phyloP scores from a whole-genome alignment of 2,113 vertebrate genomes.

The Tiliqua scincoides region DNA sequence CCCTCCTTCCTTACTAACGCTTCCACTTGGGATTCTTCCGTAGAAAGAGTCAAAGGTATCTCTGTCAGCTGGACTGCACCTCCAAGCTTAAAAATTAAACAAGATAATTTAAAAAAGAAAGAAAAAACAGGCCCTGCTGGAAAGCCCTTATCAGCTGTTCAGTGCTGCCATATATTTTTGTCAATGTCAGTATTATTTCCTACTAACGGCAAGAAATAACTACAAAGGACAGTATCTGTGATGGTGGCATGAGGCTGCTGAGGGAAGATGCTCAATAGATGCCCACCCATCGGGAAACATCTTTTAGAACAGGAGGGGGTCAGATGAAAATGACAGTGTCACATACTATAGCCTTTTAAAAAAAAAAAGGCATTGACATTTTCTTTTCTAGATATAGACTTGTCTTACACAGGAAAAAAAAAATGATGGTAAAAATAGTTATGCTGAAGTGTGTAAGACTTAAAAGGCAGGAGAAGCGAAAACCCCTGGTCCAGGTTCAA shows the following conservation, averaged over 20 bases:
- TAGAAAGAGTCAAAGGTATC: constrained; percentile 22
- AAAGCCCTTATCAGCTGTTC: constrained; percentile 31
- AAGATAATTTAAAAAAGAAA: background rate
- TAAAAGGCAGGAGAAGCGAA: background rate
- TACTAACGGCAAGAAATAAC: background rate
- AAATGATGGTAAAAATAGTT: background rate
- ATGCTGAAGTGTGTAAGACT: background rate
- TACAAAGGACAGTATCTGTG: background rate
- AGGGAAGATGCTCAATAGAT: constrained; percentile 2
- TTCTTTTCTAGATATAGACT: background rate
- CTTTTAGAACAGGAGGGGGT: constrained; percentile 34
- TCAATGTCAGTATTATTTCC: constrained; percentile 24
- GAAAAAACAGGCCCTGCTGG: background rate
- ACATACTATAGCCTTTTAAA: background rate
- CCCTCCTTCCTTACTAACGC: background rate
- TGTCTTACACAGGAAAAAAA: background rate
- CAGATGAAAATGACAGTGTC: constrained; percentile 29
- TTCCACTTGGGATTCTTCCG: constrained; percentile 12
- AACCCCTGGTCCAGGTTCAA: background rate
- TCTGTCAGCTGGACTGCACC: constrained; percentile 26
- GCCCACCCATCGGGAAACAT: constrained; percentile 28
- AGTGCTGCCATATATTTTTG: constrained; percentile 44
- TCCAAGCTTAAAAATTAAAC: constrained; percentile 23
- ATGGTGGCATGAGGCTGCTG: background rate
- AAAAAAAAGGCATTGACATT: background rate